phyloP scores from a whole-genome alignment of 2,113 vertebrate species.

The Lates calcarifer region DNA sequence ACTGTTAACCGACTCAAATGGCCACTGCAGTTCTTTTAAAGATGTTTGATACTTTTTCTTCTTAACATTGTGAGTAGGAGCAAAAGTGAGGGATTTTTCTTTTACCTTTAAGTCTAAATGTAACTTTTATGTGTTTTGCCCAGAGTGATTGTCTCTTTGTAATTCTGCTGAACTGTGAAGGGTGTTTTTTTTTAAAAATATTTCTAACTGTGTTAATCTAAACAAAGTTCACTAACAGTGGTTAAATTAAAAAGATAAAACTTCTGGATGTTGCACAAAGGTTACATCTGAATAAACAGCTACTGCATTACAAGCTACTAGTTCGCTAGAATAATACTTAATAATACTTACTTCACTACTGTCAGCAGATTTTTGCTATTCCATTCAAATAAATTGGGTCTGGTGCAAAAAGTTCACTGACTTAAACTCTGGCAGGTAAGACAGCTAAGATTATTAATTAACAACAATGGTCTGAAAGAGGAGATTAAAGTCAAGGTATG shows the following conservation, averaged over 20 bases:
- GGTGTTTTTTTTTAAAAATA: no score
- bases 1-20: no score
- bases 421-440: not conserved
- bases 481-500: slow-evolving; percentile 5
- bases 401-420: not conserved
- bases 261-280: not conserved
- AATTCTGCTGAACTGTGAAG: not conserved
- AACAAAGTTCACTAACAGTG: not conserved
- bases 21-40: not conserved
- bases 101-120: no score
- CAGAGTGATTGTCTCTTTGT: not conserved
- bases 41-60: not conserved
- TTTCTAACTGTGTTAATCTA: no score
- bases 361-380: not conserved
- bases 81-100: no score
- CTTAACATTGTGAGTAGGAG: no score
- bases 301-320: not conserved
- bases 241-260: not conserved
- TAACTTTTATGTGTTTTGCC: not conserved
- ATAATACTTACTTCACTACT: not conserved
- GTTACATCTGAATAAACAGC: not conserved
- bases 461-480: slow-evolving; percentile 5
- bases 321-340: not conserved
- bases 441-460: not conserved
- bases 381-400: not conserved